Base-by-base conservation (phyloP, 2,113 vertebrate species). In the Monopterus albus region DNA sequence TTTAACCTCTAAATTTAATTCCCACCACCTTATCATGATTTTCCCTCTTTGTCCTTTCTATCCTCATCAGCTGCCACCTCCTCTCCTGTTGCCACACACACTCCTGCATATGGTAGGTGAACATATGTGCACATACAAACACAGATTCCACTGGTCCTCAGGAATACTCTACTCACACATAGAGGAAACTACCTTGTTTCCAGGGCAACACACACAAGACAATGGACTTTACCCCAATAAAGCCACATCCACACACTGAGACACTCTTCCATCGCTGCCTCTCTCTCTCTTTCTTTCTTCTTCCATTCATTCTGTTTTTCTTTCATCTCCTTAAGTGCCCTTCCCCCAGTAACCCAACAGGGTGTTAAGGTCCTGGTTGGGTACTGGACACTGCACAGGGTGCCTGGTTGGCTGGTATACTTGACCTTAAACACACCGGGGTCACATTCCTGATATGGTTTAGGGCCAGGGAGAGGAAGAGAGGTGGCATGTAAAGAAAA, bases 121-220 rank as follows among this genome's bases (percentile, higher is more conserved):
- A 31, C 21, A 23, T n/a, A n/a, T 13, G 15, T 33, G 21, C 26
- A 20, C 14, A 39, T 59, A 55, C 29, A 29, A 26, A 46, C 28
- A 35, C 63, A 53, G 15, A 83, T 77, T 31, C 43, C 46, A 82
- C 45, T 63, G 58, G 60, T 77, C 66, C 78, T 60, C 76, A 77
- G 79, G 69, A 79, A 82, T 83, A 86, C 86, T 90, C 88, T 75
- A 80, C 78, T 84, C 47, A 71, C 59, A 53, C 67, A 6, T n/a
- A 43, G 82, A 82, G 57, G 38, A 85, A 61, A 46, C 66, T 66
- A 86, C 79, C 86, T 86, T 85, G 88, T 91, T 93, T 84, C 90
- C 87, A 91, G 69, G 87, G 85, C 82, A 92, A 91, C 85, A 83
- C 55, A 33, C 66, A 71, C 45, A 83, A 82, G 83, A 88, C 85